Evolutionary conservation across 2,888 invertebrate species (phyloP).

Genomic region (Helobdella robusta): DNA sequence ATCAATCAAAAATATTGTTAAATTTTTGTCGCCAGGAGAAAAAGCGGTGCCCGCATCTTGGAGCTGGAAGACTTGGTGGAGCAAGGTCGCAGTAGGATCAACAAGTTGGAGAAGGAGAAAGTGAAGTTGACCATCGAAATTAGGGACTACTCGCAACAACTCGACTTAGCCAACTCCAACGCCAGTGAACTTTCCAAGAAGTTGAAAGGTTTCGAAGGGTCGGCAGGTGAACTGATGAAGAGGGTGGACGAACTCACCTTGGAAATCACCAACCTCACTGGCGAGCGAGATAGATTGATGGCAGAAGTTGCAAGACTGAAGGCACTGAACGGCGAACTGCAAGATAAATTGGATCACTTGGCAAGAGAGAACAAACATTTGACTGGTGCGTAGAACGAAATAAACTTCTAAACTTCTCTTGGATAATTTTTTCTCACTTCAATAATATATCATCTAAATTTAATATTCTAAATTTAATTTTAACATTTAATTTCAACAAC

Average conservation of each 20-base stretch:
- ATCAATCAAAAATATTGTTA: background rate
- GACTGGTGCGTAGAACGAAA: slow-evolving; percentile 59
- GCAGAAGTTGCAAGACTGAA: slow-evolving; percentile 80
- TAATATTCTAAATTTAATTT: background rate
- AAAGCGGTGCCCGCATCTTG: slow-evolving; percentile 43
- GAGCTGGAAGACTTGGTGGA: slow-evolving; percentile 97
- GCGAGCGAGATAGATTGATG: slow-evolving; percentile 65
- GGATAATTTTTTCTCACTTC: background rate
- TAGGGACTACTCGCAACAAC: slow-evolving; percentile 93
- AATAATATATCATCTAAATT: background rate
- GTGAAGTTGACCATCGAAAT: slow-evolving; percentile 92
- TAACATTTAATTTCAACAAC: background rate
- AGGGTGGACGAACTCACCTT: slow-evolving; percentile 79
- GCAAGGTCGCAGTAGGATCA: slow-evolving; percentile 79
- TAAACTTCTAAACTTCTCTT: background rate
- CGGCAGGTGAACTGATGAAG: slow-evolving; percentile 30
- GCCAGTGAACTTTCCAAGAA: slow-evolving; percentile 42
- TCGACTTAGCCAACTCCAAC: slow-evolving; percentile 56
- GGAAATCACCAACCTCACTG: slow-evolving; percentile 57
- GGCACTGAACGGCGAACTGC: slow-evolving; percentile 90
- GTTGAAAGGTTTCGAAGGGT: slow-evolving; percentile 52
- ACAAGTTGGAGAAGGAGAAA: slow-evolving; percentile 88
- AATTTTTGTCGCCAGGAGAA: slow-evolving; percentile 39
- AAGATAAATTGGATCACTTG: slow-evolving; percentile 86
- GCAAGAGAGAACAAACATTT: slow-evolving; percentile 96